phyloP scores from a whole-genome alignment of 2,113 vertebrate species.

The Protobothrops flavoviridis region DNA sequence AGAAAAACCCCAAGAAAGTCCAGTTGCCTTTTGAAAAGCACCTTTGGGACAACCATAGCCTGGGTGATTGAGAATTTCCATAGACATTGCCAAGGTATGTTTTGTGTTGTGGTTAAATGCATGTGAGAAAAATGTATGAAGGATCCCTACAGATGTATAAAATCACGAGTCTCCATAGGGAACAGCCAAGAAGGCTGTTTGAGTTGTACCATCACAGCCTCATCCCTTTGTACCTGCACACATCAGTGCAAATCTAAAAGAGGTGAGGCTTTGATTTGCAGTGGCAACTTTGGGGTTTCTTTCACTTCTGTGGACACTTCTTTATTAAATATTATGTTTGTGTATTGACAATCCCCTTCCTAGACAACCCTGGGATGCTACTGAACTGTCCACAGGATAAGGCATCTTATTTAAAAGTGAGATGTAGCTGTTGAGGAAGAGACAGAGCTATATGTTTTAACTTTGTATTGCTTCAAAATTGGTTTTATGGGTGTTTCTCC shows the following conservation, averaged over 20 bases:
- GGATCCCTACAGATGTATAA: not conserved
- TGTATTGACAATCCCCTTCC: not conserved
- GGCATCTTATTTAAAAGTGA: no score
- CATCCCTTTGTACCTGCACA: not conserved
- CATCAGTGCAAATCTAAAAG: not conserved
- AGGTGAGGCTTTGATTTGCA: not conserved
- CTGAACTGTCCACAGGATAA: no score
- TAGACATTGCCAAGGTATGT: not conserved
- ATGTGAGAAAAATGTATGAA: not conserved
- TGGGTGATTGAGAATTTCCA: not conserved
- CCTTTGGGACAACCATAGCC: not conserved
- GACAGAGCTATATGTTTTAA: no score
- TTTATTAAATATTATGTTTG: not conserved
- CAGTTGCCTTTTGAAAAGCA: not conserved
- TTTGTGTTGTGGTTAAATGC: not conserved
- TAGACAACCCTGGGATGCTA: not conserved
- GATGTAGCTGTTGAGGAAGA: no score
- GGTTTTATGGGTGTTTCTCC: not conserved
- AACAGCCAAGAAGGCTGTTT: not conserved
- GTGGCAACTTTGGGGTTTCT: not conserved
- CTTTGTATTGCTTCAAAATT: not conserved
- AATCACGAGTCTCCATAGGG: not conserved
- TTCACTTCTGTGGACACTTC: no score
- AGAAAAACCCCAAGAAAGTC: not conserved
- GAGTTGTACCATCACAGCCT: not conserved